phyloP scores from a whole-genome alignment of 1,140 invertebrate genomes.

The Grapholita molesta region DNA sequence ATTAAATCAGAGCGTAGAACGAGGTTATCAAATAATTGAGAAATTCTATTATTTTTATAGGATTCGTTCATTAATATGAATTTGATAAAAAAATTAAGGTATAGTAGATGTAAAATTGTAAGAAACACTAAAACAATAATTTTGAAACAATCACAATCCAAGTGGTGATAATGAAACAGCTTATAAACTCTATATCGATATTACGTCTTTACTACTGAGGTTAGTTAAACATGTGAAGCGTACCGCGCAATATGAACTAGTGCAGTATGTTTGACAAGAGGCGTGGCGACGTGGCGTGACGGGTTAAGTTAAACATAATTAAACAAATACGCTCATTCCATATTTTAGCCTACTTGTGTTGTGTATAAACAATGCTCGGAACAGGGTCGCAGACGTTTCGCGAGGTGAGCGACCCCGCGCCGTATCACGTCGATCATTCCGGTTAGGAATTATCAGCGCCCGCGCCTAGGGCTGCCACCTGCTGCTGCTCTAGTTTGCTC shows the following conservation, averaged over 20 bases:
- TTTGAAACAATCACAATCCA: too few species aligned
- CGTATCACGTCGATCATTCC: slow-evolving; percentile 56
- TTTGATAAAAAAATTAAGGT: too few species aligned
- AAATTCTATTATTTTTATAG: too few species aligned
- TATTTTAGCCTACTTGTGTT: slow-evolving; percentile 47
- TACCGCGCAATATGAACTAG: background rate
- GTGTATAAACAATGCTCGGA: slow-evolving; percentile 38
- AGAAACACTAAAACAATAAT: too few species aligned
- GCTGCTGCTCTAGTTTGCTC: background rate
- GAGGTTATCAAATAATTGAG: background rate
- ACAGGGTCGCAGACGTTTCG: slow-evolving; percentile 60
- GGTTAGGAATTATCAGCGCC: slow-evolving; percentile 46
- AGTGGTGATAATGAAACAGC: too few species aligned
- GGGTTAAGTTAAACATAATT: background rate
- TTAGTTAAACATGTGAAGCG: background rate
- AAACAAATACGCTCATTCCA: slow-evolving; percentile 20
- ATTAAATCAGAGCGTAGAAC: background rate
- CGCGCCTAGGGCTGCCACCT: slow-evolving; percentile 1
- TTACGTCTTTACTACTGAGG: too few species aligned
- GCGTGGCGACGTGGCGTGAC: background rate
- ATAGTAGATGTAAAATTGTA: too few species aligned
- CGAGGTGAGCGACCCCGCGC: slow-evolving; percentile 65
- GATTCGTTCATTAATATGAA: too few species aligned
- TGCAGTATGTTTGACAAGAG: background rate
- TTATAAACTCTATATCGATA: too few species aligned